These are phyloP conservation scores for Ladona fulva DNA, from an alignment of 1,140 invertebrate species.

Conservation along the genomic window DNA sequence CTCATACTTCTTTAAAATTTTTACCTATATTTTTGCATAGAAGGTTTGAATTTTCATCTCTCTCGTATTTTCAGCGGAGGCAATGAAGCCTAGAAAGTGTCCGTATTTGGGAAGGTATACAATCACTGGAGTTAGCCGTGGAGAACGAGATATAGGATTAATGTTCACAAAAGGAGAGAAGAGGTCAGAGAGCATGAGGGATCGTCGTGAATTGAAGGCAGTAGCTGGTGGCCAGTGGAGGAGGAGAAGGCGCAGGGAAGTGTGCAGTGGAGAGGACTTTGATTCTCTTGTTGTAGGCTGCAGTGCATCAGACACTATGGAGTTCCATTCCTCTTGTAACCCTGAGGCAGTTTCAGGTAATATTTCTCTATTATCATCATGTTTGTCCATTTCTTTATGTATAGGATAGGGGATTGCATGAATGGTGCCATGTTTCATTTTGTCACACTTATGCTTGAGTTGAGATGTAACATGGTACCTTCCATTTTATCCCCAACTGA, in stretches of 20 bases:
- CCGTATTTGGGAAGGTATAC: slow-evolving; percentile 59
- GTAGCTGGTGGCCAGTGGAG: slow-evolving; percentile 22
- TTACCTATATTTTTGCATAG: no score
- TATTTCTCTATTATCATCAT: neutral
- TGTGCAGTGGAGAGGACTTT: slow-evolving; percentile 38
- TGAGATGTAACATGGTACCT: no score
- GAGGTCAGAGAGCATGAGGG: slow-evolving; percentile 28
- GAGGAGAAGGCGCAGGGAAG: slow-evolving; percentile 23
- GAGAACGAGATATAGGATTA: slow-evolving; percentile 34
- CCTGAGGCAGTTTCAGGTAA: slow-evolving; percentile 16
- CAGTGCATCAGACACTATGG: slow-evolving; percentile 56
- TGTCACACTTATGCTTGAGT: no score
- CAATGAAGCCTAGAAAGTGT: slow-evolving; percentile 49
- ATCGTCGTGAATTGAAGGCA: slow-evolving; percentile 28
- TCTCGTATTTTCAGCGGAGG: neutral
- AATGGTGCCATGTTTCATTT: no score
- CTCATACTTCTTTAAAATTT: no score
- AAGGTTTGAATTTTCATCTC: no score
- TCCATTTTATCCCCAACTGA: no score
- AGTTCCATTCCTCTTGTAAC: slow-evolving; percentile 55
- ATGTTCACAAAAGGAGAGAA: slow-evolving; percentile 32
- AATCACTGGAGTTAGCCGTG: slow-evolving; percentile 44
- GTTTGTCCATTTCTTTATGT: no score
- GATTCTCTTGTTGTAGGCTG: slow-evolving; percentile 57
- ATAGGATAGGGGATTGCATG: no score